Evolutionary conservation across 2,113 vertebrate species (phyloP).

Genomic region (Micromys minutus): DNA sequence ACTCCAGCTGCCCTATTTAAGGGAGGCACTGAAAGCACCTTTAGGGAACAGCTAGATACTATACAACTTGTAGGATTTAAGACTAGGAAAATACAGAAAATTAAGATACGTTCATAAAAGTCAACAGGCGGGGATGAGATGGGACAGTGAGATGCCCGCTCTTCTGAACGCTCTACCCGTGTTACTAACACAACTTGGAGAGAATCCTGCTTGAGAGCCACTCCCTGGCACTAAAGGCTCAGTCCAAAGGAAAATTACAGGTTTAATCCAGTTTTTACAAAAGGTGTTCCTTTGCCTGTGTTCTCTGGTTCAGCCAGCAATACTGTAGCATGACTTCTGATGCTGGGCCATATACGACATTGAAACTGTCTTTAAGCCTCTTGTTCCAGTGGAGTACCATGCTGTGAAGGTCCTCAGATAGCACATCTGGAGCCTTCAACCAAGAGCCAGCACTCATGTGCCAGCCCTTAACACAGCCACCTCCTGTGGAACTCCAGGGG

Average conservation of each 20-base stretch:
- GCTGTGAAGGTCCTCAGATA: neutral
- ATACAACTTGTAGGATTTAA: constrained; percentile 18
- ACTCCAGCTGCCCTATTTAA: too few species aligned
- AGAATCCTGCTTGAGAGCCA: constrained; percentile 19
- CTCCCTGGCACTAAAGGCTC: neutral
- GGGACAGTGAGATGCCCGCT: constrained; percentile 11
- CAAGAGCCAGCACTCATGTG: neutral
- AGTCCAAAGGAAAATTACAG: neutral
- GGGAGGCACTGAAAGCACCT: neutral
- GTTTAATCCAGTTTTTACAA: neutral
- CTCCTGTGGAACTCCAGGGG: neutral
- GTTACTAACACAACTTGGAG: neutral
- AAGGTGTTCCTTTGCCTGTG: neutral
- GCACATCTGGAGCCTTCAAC: neutral
- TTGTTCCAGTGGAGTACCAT: neutral
- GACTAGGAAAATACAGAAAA: neutral
- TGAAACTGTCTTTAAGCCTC: neutral
- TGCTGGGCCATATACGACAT: neutral
- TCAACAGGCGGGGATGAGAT: neutral
- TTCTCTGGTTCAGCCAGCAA: neutral
- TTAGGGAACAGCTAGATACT: neutral
- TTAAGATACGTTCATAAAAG: neutral
- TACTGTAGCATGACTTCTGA: neutral
- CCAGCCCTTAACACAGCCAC: neutral
- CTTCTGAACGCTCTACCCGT: constrained; percentile 6